Base-by-base conservation (phyloP, 2,888 invertebrate species). In the Antheraea assamensis region DNA sequence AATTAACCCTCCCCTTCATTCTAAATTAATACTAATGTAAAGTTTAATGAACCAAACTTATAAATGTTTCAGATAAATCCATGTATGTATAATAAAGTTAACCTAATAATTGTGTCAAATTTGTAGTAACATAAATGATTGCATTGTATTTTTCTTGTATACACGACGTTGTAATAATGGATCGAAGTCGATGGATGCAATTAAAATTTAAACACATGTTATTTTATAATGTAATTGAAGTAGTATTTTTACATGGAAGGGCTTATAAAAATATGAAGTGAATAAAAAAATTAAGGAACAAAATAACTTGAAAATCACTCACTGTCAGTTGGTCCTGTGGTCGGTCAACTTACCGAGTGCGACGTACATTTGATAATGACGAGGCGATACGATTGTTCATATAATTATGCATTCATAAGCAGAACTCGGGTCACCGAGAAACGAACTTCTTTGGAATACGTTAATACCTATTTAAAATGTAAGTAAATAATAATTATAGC, bases 361-460 rank as follows among this genome's bases (percentile, higher is more conserved):
- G 68, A 17, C 68, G 31, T 68, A 35, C 68, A 68, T 35, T 21
- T 21, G 68, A 7, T 35, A 68, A 68, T 68, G 68, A 68, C 68
- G n/a, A 35, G 31, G 31, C 68, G 10, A 68, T 35, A 68, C 68
- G 0, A 68, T 68, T 35, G 68, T 35, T 35, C 68, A n/a, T 35
- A 52, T 35, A 30, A 15, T 68, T n/a, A 68, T 68, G 68, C 68
- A 68, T 35, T 68, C 68, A 68, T 70, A 31, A 19, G 68, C 68
- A 71, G 49, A 15, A 68, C 68, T 68, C n/a, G n/a, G 68, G 68
- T 68, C 68, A n/a, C 35, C 35, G 8, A 35, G 35, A 35, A 68
- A n/a, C 17, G 7, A 19, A 21, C 30, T 66, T 66, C 17, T 30
- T 3, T 30, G 7, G 68, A 35, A 31, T 21, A 68, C 7, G n/a